Evolutionary conservation across 2,888 invertebrate species (phyloP).

Genomic region (Arge pagana): DNA sequence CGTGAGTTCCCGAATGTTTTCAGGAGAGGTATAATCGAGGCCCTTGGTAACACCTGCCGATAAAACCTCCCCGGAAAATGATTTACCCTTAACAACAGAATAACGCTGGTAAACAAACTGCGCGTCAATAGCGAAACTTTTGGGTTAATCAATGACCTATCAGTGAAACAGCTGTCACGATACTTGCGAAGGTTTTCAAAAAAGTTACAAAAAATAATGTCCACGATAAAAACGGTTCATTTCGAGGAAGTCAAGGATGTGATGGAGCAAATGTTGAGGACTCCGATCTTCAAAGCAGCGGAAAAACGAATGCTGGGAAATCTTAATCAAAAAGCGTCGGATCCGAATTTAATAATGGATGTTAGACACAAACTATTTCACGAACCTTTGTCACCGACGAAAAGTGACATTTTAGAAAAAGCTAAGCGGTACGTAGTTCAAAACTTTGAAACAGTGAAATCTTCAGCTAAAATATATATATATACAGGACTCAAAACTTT

Average conservation of each 20-base stretch:
- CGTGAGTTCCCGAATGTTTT: too few relatives aligned
- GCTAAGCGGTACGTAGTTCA: constrained; percentile 33
- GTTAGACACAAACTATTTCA: constrained; percentile 39
- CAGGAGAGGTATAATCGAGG: too few relatives aligned
- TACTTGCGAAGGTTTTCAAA: too few relatives aligned
- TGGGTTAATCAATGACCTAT: constrained; percentile 19
- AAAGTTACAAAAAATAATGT: too few relatives aligned
- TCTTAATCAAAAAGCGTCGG: constrained; percentile 29
- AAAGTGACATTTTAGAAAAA: constrained; percentile 31
- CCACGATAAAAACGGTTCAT: constrained; percentile 31
- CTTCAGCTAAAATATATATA: background rate
- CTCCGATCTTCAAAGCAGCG: constrained; percentile 37
- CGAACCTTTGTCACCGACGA: constrained; percentile 30
- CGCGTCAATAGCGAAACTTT: background rate
- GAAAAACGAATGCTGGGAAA: constrained; percentile 35
- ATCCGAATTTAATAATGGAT: constrained; percentile 48
- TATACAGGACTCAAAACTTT: background rate
- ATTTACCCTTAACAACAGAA: constrained; percentile 41
- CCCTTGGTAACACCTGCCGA: constrained; percentile 16
- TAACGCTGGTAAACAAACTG: constrained; percentile 35
- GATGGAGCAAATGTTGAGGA: constrained; percentile 44
- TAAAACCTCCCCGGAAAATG: constrained; percentile 9
- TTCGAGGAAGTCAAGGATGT: constrained; percentile 40
- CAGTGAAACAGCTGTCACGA: background rate
- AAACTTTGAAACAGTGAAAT: background rate